Conservation (phyloP, 2,113 vertebrate genomes). For the Notiomystis cincta region DNA sequence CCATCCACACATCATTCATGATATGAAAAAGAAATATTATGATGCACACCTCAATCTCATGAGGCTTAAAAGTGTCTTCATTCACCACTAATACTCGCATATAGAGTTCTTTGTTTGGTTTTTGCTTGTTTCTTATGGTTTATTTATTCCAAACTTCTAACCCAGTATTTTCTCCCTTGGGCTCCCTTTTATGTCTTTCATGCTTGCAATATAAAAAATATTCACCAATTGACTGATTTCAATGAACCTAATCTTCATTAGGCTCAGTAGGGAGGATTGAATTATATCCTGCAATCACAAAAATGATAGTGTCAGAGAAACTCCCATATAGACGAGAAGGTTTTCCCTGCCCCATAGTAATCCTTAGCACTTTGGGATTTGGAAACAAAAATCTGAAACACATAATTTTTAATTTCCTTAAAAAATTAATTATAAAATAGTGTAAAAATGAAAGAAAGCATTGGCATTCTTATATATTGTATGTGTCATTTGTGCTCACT, state of each 20-base stretch:
- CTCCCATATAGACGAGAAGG: neutral
- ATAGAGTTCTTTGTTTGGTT: rapidly evolving
- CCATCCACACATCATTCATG: rapidly evolving
- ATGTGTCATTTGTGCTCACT: neutral
- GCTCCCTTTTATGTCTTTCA: neutral
- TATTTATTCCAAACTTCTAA: neutral
- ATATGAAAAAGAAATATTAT: neutral
- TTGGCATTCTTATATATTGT: neutral
- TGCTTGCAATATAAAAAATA: neutral
- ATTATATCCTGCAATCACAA: neutral
- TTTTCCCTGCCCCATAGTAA: neutral
- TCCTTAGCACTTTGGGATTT: neutral
- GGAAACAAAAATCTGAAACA: neutral
- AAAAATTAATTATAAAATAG: neutral
- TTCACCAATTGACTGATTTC: neutral
- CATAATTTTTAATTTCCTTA: neutral
- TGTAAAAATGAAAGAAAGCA: neutral
- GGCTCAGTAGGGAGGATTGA: neutral
- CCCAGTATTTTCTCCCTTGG: neutral
- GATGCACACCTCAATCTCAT: rapidly evolving
- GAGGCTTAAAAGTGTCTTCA: neutral
- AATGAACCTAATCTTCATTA: neutral
- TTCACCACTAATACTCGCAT: neutral
- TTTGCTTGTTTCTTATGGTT: neutral
- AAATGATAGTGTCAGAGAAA: neutral